Conservation (phyloP, 1,140 invertebrate genomes). For the Ditylenchus dipsaci region DNA sequence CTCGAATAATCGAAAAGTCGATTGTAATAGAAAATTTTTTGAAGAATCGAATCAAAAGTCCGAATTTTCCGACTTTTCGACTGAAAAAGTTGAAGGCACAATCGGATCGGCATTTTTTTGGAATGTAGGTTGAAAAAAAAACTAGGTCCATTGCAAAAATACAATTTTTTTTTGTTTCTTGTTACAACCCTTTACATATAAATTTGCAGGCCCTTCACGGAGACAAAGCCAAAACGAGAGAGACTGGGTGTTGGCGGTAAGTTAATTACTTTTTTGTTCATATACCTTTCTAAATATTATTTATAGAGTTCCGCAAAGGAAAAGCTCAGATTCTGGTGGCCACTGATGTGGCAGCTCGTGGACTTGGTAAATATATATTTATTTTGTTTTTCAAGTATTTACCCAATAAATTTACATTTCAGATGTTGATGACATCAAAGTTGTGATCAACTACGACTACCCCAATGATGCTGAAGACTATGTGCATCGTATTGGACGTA, state of each 20-base stretch:
- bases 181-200: too few species aligned
- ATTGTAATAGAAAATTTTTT: too few species aligned
- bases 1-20: too few species aligned
- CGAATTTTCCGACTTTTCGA: too few species aligned
- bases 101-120: too few species aligned
- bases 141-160: too few species aligned
- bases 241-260: slow-evolving; percentile 61
- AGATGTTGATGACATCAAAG: slow-evolving; percentile 99
- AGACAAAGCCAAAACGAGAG: slow-evolving; percentile 81
- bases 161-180: too few species aligned
- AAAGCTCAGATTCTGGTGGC: slow-evolving; percentile 65
- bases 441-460: slow-evolving; percentile 99
- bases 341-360: not conserved
- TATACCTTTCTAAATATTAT: slow-evolving; percentile 58
- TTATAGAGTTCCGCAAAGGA: slow-evolving; percentile 72
- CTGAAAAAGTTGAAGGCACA: too few species aligned
- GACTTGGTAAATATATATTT: not conserved
- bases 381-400: not conserved
- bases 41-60: too few species aligned
- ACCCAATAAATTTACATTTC: slow-evolving; percentile 52
- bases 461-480: slow-evolving; percentile 97
- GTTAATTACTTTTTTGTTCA: not conserved
- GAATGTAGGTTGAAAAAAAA: too few species aligned
- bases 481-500: slow-evolving; percentile 92
- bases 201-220: slow-evolving; percentile 78